Conservation (phyloP, 92 coral and sea anemone species). For the Zoanthus solanderi region DNA sequence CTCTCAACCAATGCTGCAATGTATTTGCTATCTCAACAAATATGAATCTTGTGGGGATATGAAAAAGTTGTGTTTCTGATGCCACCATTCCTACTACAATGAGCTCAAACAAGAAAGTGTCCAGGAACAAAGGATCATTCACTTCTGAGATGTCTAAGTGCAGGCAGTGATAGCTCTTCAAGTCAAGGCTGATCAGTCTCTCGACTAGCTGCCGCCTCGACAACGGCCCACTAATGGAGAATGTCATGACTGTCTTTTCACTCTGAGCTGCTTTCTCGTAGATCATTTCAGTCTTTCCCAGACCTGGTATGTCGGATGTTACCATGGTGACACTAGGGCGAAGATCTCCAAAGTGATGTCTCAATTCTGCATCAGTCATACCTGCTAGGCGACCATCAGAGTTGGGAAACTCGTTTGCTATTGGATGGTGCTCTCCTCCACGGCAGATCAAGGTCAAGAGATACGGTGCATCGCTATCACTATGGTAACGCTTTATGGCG, state of each 20-base stretch:
- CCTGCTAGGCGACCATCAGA: conserved; percentile 58
- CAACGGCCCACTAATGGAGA: conserved; percentile 87
- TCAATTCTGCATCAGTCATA: conserved; percentile 70
- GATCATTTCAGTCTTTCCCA: conserved; percentile 85
- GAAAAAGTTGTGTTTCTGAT: conserved; percentile 75
- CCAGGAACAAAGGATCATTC: conserved; percentile 73
- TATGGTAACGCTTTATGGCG: conserved; percentile 60
- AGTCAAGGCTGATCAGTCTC: conserved; percentile 57
- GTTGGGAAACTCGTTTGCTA: conserved; percentile 73
- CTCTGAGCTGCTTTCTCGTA: conserved; percentile 55
- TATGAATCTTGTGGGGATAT: conserved; percentile 65
- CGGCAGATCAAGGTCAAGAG: conserved; percentile 76
- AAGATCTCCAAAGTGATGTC: conserved; percentile 22
- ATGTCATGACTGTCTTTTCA: conserved; percentile 67
- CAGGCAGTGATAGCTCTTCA: conserved; percentile 67
- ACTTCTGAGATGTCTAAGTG: conserved; percentile 84
- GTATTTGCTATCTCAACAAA: conserved; percentile 86
- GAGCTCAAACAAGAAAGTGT: conserved; percentile 82
- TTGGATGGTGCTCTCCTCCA: conserved; percentile 80
- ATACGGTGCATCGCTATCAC: conserved; percentile 28
- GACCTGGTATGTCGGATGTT: conserved; percentile 86
- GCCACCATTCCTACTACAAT: conserved; percentile 86
- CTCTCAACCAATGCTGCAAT: conserved; percentile 72
- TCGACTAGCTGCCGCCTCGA: conserved; percentile 74
- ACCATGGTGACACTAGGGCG: conserved; percentile 73